Evolutionary conservation across 1,140 invertebrate species (phyloP).

Genomic region (Macrosteles quadrilineatus): DNA sequence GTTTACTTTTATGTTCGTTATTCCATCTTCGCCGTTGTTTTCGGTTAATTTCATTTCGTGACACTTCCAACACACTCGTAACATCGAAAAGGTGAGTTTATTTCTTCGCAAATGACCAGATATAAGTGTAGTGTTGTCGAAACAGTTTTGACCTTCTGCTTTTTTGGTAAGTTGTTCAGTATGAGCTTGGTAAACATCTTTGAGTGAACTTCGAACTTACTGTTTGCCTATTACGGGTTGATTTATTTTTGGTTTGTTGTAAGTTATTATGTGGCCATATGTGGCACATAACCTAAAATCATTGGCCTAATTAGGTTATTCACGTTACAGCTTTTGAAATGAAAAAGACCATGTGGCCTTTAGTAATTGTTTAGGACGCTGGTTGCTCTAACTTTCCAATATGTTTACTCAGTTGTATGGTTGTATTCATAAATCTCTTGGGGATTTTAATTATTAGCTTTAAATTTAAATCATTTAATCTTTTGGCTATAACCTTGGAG

Average conservation of each 20-base stretch:
- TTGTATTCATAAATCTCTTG: too few species aligned
- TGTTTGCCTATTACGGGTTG: not conserved
- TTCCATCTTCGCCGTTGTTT: not conserved
- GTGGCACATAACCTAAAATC: not conserved
- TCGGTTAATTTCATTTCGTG: not conserved
- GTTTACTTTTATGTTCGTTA: not conserved
- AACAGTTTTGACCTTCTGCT: constrained; percentile 3
- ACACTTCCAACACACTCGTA: not conserved
- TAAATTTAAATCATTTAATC: too few species aligned
- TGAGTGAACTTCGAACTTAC: not conserved
- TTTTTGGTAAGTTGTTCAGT: constrained; percentile 10
- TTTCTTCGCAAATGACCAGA: not conserved
- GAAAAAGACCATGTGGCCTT: too few species aligned
- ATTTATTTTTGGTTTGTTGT: not conserved
- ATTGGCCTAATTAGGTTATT: not conserved
- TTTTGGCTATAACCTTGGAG: too few species aligned
- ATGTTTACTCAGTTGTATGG: too few species aligned
- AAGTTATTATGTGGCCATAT: not conserved
- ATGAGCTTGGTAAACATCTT: not conserved
- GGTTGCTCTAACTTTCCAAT: too few species aligned
- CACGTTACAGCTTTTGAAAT: not conserved
- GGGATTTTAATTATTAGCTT: too few species aligned
- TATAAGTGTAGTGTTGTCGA: not conserved
- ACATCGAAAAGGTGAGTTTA: not conserved
- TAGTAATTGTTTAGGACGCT: too few species aligned